Evolutionary conservation across 2,113 vertebrate genomes (phyloP).

Genomic region (Actenoides hombroni): DNA sequence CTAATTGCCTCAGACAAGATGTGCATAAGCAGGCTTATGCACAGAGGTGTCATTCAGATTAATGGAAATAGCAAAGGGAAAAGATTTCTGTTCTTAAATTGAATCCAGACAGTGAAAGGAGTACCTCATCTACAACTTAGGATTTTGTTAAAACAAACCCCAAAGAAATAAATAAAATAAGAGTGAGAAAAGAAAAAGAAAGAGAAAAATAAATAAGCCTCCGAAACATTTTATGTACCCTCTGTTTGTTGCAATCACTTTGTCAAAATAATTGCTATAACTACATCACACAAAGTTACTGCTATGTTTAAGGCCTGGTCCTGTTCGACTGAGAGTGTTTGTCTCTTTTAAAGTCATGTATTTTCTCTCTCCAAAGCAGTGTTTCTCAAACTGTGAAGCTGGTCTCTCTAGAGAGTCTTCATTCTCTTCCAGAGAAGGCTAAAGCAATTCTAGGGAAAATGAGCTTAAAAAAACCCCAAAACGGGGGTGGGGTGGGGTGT

Average conservation of each 20-base stretch:
- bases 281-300: constrained; percentile 1
- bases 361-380: constrained; percentile 28
- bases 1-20: background rate
- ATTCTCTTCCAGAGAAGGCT: constrained; percentile 21
- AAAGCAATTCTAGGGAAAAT: constrained; percentile 16
- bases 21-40: background rate
- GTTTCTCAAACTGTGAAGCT: constrained; percentile 18
- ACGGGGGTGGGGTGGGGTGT: no score
- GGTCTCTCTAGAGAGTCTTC: constrained; percentile 42
- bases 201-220: background rate
- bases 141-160: background rate
- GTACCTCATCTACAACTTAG: background rate
- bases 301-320: constrained; percentile 11
- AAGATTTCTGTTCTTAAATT: background rate
- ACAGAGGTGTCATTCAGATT: background rate
- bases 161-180: background rate
- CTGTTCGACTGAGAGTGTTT: background rate
- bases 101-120: background rate
- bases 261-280: constrained; percentile 46
- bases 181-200: background rate
- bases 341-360: constrained; percentile 9
- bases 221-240: background rate
- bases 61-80: background rate
- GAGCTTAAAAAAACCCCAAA: background rate
- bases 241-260: constrained; percentile 18